Evolutionary conservation across 2,797 vertebrate genomes (phyloP).

Genomic region (Lophius americanus): DNA sequence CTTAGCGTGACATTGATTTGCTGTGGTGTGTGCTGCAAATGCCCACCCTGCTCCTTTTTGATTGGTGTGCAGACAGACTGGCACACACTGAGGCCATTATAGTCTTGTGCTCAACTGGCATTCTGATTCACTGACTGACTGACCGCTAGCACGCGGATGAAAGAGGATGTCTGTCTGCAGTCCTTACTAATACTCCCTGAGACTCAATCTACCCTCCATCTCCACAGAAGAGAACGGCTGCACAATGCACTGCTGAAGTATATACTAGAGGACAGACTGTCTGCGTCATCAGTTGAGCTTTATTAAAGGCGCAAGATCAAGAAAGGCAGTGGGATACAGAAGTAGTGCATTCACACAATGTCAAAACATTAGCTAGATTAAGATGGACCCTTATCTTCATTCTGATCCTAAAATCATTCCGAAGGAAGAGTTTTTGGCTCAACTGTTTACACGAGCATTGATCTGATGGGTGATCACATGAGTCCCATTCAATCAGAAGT

Average conservation of each 20-base stretch:
- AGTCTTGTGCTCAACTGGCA: conserved; percentile 23
- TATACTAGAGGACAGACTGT: neutral
- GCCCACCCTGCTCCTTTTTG: neutral
- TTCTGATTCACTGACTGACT: conserved; percentile 40
- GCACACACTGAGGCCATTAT: conserved; percentile 57
- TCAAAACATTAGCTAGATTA: no score
- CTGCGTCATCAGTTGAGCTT: conserved; percentile 14
- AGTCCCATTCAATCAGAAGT: no score
- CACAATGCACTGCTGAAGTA: conserved; percentile 30
- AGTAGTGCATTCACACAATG: no score
- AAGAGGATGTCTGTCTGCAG: conserved; percentile 47
- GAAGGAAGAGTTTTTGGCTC: no score
- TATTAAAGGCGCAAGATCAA: neutral
- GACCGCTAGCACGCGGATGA: conserved; percentile 28
- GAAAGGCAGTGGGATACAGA: no score
- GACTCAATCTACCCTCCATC: conserved; percentile 19
- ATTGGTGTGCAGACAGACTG: conserved; percentile 2
- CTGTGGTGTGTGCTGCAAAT: conserved; percentile 29
- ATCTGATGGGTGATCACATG: no score
- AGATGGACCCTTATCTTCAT: no score
- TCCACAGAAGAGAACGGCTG: conserved; percentile 24
- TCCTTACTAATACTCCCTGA: conserved; percentile 13
- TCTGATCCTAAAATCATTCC: no score
- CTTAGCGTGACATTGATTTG: conserved; percentile 39
- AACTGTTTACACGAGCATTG: no score